Evolutionary conservation across 2,113 vertebrate species (phyloP).

Genomic region (Archilochus colubris): DNA sequence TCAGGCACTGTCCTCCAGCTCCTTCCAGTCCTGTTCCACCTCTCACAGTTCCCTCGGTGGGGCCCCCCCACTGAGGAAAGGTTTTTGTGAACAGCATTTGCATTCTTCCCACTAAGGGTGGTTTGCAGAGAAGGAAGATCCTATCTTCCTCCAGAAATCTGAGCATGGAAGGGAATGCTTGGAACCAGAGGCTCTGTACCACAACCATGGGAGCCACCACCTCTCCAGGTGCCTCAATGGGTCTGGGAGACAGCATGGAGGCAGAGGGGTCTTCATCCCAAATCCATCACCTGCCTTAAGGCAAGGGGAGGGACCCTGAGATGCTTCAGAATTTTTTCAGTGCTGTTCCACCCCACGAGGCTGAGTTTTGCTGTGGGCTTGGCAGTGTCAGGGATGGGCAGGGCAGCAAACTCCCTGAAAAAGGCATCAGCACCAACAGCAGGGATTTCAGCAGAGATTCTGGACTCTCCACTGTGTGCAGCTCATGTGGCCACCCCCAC

Average conservation of each 20-base stretch:
- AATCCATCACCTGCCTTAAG: accelerated
- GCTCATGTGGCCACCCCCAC: not conserved
- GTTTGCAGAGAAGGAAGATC: not conserved
- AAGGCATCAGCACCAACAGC: not conserved
- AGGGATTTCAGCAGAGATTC: not conserved
- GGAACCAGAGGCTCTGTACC: not conserved
- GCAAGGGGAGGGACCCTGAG: not conserved
- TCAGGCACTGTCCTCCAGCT: not conserved
- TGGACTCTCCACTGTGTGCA: accelerated
- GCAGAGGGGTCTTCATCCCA: not conserved
- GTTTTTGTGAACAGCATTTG: not conserved
- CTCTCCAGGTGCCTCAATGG: not conserved
- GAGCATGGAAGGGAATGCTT: not conserved
- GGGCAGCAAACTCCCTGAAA: not conserved
- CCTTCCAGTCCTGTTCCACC: not conserved
- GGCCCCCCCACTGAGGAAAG: not conserved
- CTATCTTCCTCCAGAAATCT: not conserved
- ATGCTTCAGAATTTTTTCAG: not conserved
- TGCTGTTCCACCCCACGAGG: accelerated
- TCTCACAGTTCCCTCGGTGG: accelerated
- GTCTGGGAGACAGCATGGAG: accelerated
- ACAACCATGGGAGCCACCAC: accelerated
- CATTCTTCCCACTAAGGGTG: not conserved
- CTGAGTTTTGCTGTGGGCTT: not conserved
- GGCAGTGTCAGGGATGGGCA: not conserved